Evolutionary conservation across 2,888 invertebrate species (phyloP), one percentile per base, ranked within the genome.

Genomic region (Apoderus coryli): DNA sequence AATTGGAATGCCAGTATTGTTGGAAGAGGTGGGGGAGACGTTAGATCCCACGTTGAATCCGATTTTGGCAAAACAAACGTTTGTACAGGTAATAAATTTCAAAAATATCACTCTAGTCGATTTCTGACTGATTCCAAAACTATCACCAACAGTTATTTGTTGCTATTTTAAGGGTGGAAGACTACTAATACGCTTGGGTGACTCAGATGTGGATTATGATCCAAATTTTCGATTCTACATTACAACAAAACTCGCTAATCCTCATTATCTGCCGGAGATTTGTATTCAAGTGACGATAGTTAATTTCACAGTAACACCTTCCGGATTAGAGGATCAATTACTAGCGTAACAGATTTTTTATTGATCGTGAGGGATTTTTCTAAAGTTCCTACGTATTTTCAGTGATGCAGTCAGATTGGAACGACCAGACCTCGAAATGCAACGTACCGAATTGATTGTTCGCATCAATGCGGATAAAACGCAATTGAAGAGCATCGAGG

Each of bases 201-300:
- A 92, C 56, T 72, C 73, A 31, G 76, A 84, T 40, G 76, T 92
- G n/a, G 90, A 92, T 46, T 92, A 88, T 56, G 84, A 88, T 52
- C 53, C 62, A 0, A 76, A 82, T 49, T 93, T 93, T 56, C 70
- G 74, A 25, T 68, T 93, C 26, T 92, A 89, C 54, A 75, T 93
- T 49, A 90, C 90, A 1, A 88, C 90, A 2, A 90, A 90, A 57
- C 61, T 90, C 32, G 71, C 86, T 0, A 92, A 92, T 63, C 93
- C 93, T 0, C 90, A 90, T 60, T 92, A 89, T 57, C 59, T 90
- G 38, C 92, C 92, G 0, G 90, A 92, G 57, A 73, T 89, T 37
- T 88, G 90, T 49, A 86, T 86, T 35, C 85, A 88, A 63, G 90
- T 90, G 2, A 86, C 88, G 0, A 64, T 93, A 7, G 79, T 93